Evolutionary conservation across 2,888 invertebrate genomes (phyloP), one percentile per base, ranked within the genome.

Genomic region (Trichogramma dendrolimi): DNA sequence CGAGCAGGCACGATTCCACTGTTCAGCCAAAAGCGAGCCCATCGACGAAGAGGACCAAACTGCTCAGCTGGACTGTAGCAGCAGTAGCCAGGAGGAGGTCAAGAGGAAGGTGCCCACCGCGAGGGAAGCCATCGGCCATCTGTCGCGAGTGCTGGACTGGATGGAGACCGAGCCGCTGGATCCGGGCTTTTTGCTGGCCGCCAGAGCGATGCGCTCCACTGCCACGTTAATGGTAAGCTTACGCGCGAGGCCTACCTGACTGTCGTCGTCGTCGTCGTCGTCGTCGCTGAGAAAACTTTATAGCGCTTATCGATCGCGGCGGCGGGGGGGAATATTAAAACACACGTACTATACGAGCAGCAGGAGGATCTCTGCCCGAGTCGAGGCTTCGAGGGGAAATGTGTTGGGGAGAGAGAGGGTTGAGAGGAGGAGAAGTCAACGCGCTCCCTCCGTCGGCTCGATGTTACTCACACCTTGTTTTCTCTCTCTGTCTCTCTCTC

Each of bases 161-260:
- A 81, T 81, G 80, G 81, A 82, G 67, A 78, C 79, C 59, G 79
- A 81, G 71, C 79, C 81, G 14, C 74, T 82, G 64, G 81, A 82
- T 69, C 81, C 81, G 39, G 75, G 76, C 64, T 70, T 78, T 27
- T 69, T 77, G 60, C 71, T 78, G 53, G 72, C 75, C 51, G 73
- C 75, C 67, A 75, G 78, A 64, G 76, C 78, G 65, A 77, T 78
- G 73, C 75, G 78, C 67, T 75, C 76, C 71, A 76, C 74, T 42
- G 77, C 76, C 60, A 71, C 71, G 58, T 71, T 74, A 62, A 75
- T 77, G 77, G 78, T 78, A 77, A 73, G 58, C 51, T 39, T 51
- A 4, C 4, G n/a, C 11, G 53, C 7, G 11, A 41, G 42, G 10
- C 5, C 6, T 7, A 2, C 47, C 5, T n/a, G 46, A 38, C 48